Evolutionary conservation across 2,888 invertebrate species (phyloP), one percentile per base, ranked within the genome.

Genomic region (Stegophylla sp.): DNA sequence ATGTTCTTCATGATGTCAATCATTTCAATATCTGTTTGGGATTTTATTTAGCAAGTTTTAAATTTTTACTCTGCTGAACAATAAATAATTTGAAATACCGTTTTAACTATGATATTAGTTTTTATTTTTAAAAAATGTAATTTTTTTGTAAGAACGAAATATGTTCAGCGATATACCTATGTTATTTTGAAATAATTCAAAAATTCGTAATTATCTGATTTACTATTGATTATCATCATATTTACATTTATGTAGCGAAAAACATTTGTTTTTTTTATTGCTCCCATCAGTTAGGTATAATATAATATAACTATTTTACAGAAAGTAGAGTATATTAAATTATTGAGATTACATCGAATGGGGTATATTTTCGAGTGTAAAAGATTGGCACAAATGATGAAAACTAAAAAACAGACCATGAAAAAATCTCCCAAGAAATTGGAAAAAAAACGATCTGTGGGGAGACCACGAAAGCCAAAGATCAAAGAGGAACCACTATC

Each of bases 381-480:
- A 9, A 13, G 12, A 9, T 51, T 75, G 61, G 59, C 34, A 3
- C 20, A 20, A 9, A 64, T n/a, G n/a, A 76, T 76, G 64, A 76
- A 66, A 66, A 76, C 64, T 0, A 76, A 76, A 66, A 53, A 41
- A 53, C 63, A 51, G 20, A 51, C 15, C 12, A 23, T 53, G 53
- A 76, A 26, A n/a, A 66, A 66, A n/a, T 53, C 41, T 51, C 9
- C n/a, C 9, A 53, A 66, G 15, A 53, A 66, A 13, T n/a, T 41
- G 7, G 17, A 63, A 3, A 75, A 75, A 51, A 75, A 75, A 15
- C 63, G 34, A 3, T 63, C 63, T 23, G 75, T 76, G 0, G 64
- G 64, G n/a, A 76, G 75, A 66, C 75, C 75, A 12, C 51, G 53
- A 15, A 76, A 63, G 53, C 20, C 45, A n/a, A 73, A 45, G 5